phyloP scores from a whole-genome alignment of 1,140 invertebrate species.

The Caenorhabditis remanei region DNA sequence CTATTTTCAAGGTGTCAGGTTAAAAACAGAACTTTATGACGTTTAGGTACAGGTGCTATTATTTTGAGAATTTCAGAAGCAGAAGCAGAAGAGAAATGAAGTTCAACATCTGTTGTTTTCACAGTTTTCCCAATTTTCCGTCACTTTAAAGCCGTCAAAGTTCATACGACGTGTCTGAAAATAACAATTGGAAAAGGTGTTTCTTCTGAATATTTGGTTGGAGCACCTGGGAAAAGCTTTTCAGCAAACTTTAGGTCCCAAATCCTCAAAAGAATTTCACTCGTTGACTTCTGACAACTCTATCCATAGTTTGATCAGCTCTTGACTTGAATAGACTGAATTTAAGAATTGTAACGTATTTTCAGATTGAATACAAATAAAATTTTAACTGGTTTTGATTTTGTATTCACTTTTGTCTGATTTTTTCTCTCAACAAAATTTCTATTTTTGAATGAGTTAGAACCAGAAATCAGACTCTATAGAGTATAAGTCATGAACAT shows the following conservation, averaged over 20 bases:
- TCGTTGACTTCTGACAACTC: neutral
- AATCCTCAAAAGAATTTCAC: neutral
- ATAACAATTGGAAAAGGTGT: too few relatives aligned
- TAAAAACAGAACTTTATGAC: neutral
- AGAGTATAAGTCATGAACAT: too few relatives aligned
- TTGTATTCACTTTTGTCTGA: too few relatives aligned
- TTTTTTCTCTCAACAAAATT: too few relatives aligned
- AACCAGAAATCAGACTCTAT: too few relatives aligned
- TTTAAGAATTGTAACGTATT: neutral
- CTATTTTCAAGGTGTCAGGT: neutral
- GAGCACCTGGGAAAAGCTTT: neutral
- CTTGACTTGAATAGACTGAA: constrained; percentile 21
- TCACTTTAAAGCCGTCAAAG: too few relatives aligned
- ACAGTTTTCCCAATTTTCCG: too few relatives aligned
- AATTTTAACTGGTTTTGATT: neutral
- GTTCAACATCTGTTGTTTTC: too few relatives aligned
- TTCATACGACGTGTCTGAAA: too few relatives aligned
- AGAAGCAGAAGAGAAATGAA: too few relatives aligned
- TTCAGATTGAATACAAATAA: constrained; percentile 11
- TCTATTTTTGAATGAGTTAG: too few relatives aligned
- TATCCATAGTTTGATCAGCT: neutral
- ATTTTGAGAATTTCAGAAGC: too few relatives aligned
- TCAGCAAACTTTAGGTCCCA: neutral
- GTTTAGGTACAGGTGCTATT: neutral
- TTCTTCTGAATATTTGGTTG: neutral